phyloP scores from a whole-genome alignment of 1,140 invertebrate species.

The Apis laboriosa region DNA sequence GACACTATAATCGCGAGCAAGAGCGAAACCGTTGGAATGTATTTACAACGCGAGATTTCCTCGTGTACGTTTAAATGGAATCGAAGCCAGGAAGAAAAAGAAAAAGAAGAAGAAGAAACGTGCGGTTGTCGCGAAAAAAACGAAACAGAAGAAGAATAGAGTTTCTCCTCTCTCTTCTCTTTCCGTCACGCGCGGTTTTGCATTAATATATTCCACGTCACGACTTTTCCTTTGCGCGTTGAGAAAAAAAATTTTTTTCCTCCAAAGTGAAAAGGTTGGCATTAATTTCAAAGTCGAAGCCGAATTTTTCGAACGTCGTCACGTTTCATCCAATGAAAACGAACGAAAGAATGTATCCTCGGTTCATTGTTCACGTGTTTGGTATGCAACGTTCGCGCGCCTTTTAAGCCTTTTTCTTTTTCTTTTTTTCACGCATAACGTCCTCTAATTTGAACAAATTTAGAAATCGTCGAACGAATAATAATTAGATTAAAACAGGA shows the following conservation, averaged over 20 bases:
- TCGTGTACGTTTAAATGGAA: too few relatives aligned
- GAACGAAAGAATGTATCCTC: slow-evolving; percentile 28
- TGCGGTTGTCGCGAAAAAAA: too few relatives aligned
- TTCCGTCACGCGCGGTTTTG: too few relatives aligned
- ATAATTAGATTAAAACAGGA: background rate
- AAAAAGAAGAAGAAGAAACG: background rate
- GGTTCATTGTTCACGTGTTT: slow-evolving; percentile 13
- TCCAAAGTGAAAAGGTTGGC: background rate
- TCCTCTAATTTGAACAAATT: background rate
- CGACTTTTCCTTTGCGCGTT: background rate
- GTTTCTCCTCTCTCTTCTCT: too few relatives aligned
- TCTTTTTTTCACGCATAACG: background rate
- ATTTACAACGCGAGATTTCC: slow-evolving; percentile 11
- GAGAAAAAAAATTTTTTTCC: background rate
- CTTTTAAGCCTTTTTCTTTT: too few relatives aligned
- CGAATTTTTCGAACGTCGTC: slow-evolving; percentile 53
- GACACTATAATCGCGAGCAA: slow-evolving; percentile 56
- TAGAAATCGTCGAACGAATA: background rate
- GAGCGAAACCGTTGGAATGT: background rate
- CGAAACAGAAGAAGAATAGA: too few relatives aligned
- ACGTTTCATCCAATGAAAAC: slow-evolving; percentile 66
- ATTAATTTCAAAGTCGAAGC: slow-evolving; percentile 19
- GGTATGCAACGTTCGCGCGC: slow-evolving; percentile 27
- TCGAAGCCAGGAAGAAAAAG: too few relatives aligned
- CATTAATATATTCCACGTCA: slow-evolving; percentile 33